A percentile compares a stretch with the other conserved stretches of the same genome.
phyloP scores from a whole-genome alignment of 2,113 vertebrate species.

The Poeciliopsis prolifica region DNA sequence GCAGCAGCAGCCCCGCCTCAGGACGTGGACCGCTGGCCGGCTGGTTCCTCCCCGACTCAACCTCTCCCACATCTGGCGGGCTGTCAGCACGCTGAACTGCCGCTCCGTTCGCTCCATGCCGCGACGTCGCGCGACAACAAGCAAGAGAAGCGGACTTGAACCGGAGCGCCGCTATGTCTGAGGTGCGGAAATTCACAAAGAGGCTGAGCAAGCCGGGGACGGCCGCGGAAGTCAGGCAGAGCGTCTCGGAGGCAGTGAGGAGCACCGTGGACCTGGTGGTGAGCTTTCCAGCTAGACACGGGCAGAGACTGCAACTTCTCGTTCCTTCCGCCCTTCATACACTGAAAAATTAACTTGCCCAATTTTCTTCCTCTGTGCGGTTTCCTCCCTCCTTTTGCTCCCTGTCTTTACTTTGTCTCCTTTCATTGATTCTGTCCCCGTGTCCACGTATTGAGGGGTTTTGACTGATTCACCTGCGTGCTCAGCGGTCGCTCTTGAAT shows the following conservation, averaged over 20 bases:
- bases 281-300: slow-evolving; percentile 56
- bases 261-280: slow-evolving; percentile 84
- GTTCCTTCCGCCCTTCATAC: background rate
- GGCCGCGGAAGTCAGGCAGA: slow-evolving; percentile 90
- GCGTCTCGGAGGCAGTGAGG: slow-evolving; percentile 88
- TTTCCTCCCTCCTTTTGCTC: background rate
- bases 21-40: slow-evolving; percentile 60
- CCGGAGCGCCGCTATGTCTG: slow-evolving; percentile 77
- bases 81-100: slow-evolving; percentile 27
- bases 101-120: slow-evolving; percentile 4
- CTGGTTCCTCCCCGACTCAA: slow-evolving; percentile 26
- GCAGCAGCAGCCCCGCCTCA: slow-evolving; percentile 64
- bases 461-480: background rate
- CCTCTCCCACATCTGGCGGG: background rate
- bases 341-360: background rate
- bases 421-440: no score
- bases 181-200: slow-evolving; percentile 91
- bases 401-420: no score
- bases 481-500: background rate
- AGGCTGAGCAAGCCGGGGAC: slow-evolving; percentile 91
- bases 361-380: no score
- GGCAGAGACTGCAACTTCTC: background rate
- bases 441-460: no score
- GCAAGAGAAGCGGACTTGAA: slow-evolving; percentile 23
- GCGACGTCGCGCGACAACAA: slow-evolving; percentile 8